These are phyloP conservation scores for Pollenia amentaria DNA, from an alignment of 2,888 invertebrate genomes.

Conservation along the genomic window DNA sequence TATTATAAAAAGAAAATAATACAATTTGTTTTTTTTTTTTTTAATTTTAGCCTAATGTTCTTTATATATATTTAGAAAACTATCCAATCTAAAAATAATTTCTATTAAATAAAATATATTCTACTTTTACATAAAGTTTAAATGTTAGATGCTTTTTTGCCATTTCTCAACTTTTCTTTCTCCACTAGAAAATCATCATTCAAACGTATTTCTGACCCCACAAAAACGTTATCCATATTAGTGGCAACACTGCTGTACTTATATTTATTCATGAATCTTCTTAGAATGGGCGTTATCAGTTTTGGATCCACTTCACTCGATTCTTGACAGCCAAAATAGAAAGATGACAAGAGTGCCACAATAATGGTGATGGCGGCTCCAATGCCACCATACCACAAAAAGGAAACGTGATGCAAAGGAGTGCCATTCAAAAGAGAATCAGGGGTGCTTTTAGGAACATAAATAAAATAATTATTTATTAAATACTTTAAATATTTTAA, in stretches of 20 bases:
- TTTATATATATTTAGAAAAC: too few species aligned
- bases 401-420: constrained; percentile 87
- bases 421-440: background rate
- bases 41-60: too few species aligned
- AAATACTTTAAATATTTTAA: background rate
- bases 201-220: background rate
- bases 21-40: too few species aligned
- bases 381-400: constrained; percentile 89
- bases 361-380: constrained; percentile 87
- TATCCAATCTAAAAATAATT: too few species aligned
- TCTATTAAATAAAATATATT: too few species aligned
- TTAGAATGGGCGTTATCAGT: constrained; percentile 88
- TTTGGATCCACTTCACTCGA: constrained; percentile 86
- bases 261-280: constrained; percentile 83
- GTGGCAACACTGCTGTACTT: constrained; percentile 75
- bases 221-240: constrained; percentile 30
- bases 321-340: constrained; percentile 85
- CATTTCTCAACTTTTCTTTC: constrained; percentile 15
- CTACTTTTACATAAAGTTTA: background rate
- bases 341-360: constrained; percentile 86
- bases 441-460: constrained; percentile 31
- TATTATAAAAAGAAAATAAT: too few species aligned
- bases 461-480: background rate
- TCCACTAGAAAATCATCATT: background rate
- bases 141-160: background rate